A percentile compares a stretch with the other conserved stretches of the same genome.
Conservation (phyloP, 2,888 invertebrate species). For the Stenodera caucasica region DNA sequence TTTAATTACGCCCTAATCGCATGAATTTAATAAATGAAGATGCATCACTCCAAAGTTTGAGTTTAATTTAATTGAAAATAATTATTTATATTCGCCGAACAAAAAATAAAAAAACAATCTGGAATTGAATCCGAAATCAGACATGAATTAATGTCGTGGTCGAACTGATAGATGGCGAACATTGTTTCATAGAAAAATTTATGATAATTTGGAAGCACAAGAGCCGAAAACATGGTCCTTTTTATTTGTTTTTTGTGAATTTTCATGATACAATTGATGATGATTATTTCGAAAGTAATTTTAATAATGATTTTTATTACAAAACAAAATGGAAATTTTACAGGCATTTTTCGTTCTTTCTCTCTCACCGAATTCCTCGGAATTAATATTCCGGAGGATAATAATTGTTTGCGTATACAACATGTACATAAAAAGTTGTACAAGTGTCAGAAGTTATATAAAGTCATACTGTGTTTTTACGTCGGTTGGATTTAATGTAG, state of each 20-base stretch:
- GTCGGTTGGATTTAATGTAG: not conserved
- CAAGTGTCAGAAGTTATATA: not conserved
- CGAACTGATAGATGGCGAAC: not conserved
- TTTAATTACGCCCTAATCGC: too few relatives aligned
- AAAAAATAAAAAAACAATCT: not conserved
- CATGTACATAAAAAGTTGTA: not conserved
- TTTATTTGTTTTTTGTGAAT: not conserved
- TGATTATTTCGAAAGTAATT: not conserved
- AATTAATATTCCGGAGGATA: not conserved
- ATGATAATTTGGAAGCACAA: not conserved
- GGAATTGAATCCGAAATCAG: not conserved
- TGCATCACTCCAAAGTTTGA: not conserved
- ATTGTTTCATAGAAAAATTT: not conserved
- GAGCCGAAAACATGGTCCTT: not conserved
- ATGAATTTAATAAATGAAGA: too few relatives aligned
- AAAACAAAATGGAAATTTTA: not conserved
- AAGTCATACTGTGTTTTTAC: too few relatives aligned
- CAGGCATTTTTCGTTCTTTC: not conserved
- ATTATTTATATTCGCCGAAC: too few relatives aligned
- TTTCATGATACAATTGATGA: not conserved
- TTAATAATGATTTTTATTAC: not conserved
- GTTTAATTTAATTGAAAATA: not conserved
- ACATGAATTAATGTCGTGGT: not conserved
- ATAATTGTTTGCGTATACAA: not conserved
- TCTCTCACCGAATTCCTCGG: too few relatives aligned